Base-by-base conservation (phyloP, 1,140 invertebrate genomes). In the Dinothrombium tinctorium region DNA sequence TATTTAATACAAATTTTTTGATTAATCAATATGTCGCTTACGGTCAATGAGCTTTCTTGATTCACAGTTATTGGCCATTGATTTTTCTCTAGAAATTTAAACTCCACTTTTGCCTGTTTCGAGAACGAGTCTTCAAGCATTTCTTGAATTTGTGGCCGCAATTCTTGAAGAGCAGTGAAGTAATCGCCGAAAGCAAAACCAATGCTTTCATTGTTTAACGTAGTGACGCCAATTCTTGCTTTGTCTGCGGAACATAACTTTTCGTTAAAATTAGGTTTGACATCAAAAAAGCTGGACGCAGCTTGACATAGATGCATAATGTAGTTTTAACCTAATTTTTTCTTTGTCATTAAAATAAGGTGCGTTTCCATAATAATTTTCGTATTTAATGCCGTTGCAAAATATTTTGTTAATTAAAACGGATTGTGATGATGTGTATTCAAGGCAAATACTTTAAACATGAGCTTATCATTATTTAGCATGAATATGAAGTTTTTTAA, bases 31-130 rank as follows among this genome's bases (percentile, higher is more conserved):
- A 58, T 48, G 42, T 61, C 59, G 17, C 51, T 21, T 0, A 61
- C 49, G 15, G 46, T 47, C 38, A 56, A 46, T 11, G 44, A 26
- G 17, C 39, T 15, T 42, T 61, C 59, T 40, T 58, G 56, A n/a
- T 43, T 40, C 5, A 29, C 15, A 31, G 48, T 50, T n/a, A 61
- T 50, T 39, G 59, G 59, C 56, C 56, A 61, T 9, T 47, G 48
- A 42, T 59, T 57, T n/a, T 45, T 42, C 37, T 58, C 57, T 7
- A 57, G 31, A 44, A 58, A 59, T 33, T 47, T 45, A 40, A 52
- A 55, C 2, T 45, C 47, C 3, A 25, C 19, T 26, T 35, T 41
- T 14, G 29, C 28, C 29, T 40, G 39, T 26, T 35, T 41, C n/a
- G 29, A 33, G 26, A 42, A 41, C 6, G 14, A 37, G 38, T 37